Percentiles rank a stretch among this genome's conserved stretches.
These are phyloP conservation scores for Listronotus oregonensis DNA, from an alignment of 1,140 invertebrate genomes.

Conservation along the genomic window DNA sequence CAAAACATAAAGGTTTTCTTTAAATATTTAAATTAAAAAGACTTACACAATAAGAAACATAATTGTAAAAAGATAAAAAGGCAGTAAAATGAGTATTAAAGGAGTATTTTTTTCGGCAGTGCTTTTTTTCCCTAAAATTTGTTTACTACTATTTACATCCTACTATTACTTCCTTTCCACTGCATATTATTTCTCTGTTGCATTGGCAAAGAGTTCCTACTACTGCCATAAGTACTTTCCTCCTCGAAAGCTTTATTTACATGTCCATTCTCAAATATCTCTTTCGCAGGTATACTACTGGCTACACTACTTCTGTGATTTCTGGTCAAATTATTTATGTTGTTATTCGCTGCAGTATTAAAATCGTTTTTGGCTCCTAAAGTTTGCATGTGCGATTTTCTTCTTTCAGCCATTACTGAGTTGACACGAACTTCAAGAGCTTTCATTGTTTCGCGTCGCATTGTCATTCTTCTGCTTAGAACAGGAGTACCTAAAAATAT, in stretches of 20 bases:
- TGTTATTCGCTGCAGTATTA: constrained; percentile 62
- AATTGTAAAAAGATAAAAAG: neutral
- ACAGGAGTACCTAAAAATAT: constrained; percentile 76
- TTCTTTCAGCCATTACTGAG: constrained; percentile 81
- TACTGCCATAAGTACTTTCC: constrained; percentile 57
- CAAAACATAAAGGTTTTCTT: too few species aligned
- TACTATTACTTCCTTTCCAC: constrained; percentile 50
- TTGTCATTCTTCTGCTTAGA: constrained; percentile 80
- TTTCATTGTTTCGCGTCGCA: constrained; percentile 80
- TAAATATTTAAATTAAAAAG: too few species aligned
- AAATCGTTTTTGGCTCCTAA: constrained; percentile 88
- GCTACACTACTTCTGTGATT: constrained; percentile 61
- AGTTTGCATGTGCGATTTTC: constrained; percentile 90
- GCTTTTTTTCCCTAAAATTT: constrained; percentile 5
- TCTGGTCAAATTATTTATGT: constrained; percentile 56
- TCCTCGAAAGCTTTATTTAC: constrained; percentile 61
- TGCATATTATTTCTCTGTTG: constrained; percentile 49
- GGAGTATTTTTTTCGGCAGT: constrained; percentile 30
- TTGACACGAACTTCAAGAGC: constrained; percentile 85
- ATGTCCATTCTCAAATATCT: constrained; percentile 61
- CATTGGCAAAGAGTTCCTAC: constrained; percentile 53
- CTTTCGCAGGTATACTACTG: constrained; percentile 62
- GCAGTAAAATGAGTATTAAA: constrained; percentile 32
- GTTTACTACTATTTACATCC: constrained; percentile 46
- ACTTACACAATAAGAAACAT: too few species aligned